Base-by-base conservation (phyloP, 2,888 invertebrate genomes). In the Dryomyza anilis region DNA sequence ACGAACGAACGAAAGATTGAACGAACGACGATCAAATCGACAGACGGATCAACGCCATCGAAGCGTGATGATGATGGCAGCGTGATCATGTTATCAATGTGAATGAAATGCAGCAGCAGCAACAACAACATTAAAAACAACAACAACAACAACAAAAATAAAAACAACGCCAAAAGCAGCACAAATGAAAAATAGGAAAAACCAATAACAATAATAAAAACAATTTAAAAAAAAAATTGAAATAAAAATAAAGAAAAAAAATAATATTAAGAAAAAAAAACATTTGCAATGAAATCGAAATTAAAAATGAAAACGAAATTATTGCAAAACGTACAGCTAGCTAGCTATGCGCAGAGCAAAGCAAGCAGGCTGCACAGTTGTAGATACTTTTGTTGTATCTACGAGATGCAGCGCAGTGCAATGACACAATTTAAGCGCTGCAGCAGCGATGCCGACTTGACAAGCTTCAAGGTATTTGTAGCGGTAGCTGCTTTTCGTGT, bases 251-350 rank as follows among this genome's bases (percentile, higher is more conserved):
- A n/a, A n/a, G n/a, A n/a, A n/a, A n/a, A n/a, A n/a, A n/a, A n/a
- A n/a, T n/a, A n/a, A n/a, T n/a, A n/a, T n/a, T n/a, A n/a, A n/a
- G n/a, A n/a, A n/a, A n/a, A n/a, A n/a, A n/a, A n/a, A n/a, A n/a
- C n/a, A n/a, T 2, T 39, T 65, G 67, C 72, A 73, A 76, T 73
- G 76, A 76, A 75, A 75, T 72, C 69, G 48, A 48, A 48, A 48
- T 48, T 48, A 48, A 48, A 48, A 48, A 48, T 23, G 48, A 48
- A 48, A 48, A 23, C 48, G 74, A 75, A 76, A 74, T 73, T 72
- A 76, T 75, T 76, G 74, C 76, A 75, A 76, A 75, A 75, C 12
- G 50, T 4, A 39, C 39, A 7, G 2, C 3, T 39, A 39, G 39
- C 12, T 39, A 39, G 14, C 3, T n/a, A n/a, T 7, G 3, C n/a